A percentile compares a stretch with the other conserved stretches of the same genome.
Conservation (phyloP, 2,797 vertebrate genomes). For the Momotus momota region DNA sequence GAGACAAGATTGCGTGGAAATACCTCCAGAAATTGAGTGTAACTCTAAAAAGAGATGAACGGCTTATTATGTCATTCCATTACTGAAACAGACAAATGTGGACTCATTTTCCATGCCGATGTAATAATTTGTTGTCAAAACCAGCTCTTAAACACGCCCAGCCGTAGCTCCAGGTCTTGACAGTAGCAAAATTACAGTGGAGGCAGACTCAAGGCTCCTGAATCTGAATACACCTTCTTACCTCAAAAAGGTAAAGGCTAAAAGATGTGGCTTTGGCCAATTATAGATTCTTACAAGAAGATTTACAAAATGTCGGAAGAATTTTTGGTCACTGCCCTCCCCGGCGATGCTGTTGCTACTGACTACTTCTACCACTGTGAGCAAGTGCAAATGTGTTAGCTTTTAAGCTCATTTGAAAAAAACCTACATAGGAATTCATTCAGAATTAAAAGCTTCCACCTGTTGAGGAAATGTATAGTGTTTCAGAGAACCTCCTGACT, state of each 20-base stretch:
- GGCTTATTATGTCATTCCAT: constrained; percentile 37
- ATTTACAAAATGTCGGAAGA: not conserved
- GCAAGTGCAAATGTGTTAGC: not conserved
- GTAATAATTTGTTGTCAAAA: constrained; percentile 55
- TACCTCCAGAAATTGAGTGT: not conserved
- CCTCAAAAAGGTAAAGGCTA: not conserved
- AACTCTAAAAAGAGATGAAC: constrained; percentile 5
- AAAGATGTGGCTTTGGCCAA: not conserved
- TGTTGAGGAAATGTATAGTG: constrained; percentile 19
- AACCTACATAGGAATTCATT: not conserved
- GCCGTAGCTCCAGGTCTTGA: not conserved
- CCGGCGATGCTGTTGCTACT: not conserved
- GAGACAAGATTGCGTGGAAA: constrained; percentile 49
- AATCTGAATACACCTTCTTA: not conserved
- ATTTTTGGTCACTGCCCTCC: not conserved
- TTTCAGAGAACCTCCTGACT: not conserved
- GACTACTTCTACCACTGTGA: not conserved
- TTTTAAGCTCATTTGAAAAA: constrained; percentile 1
- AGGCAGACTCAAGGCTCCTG: not conserved
- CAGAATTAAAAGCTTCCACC: constrained; percentile 14
- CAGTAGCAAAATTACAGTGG: not conserved
- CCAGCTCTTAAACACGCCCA: constrained; percentile 4
- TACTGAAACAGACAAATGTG: constrained; percentile 49
- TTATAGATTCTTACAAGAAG: not conserved
- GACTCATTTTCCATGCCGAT: constrained; percentile 26